These are phyloP conservation scores for Gymnocypris eckloni DNA, from an alignment of 2,797 vertebrate species.

Conservation along the genomic window DNA sequence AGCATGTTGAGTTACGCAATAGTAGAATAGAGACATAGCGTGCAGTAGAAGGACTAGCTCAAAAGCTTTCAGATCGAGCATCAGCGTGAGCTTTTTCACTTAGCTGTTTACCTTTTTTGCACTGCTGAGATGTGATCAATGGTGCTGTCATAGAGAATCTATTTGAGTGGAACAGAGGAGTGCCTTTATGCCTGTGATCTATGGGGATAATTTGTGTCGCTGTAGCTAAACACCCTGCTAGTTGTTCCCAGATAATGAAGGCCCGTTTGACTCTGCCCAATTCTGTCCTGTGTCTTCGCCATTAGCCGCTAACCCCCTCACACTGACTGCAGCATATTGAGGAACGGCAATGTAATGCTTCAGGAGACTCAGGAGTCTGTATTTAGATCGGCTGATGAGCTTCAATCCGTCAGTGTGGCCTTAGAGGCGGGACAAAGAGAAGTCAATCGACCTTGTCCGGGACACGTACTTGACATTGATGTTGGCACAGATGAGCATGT, in stretches of 20 bases:
- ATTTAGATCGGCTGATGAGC: slow-evolving; percentile 36
- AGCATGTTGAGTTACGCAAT: slow-evolving; percentile 72
- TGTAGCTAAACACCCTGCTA: slow-evolving; percentile 71
- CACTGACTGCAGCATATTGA: not conserved
- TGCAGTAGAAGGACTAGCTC: slow-evolving; percentile 71
- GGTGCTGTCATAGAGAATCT: slow-evolving; percentile 72
- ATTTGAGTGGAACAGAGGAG: slow-evolving; percentile 68
- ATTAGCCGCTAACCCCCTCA: slow-evolving; percentile 53
- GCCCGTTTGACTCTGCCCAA: slow-evolving; percentile 70
- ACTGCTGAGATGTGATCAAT: slow-evolving; percentile 71
- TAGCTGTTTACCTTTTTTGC: slow-evolving; percentile 68
- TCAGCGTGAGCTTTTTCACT: slow-evolving; percentile 63
- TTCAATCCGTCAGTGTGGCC: slow-evolving; percentile 38
- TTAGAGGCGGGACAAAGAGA: not conserved
- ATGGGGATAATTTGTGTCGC: slow-evolving; percentile 64
- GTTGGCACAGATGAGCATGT: slow-evolving; percentile 92
- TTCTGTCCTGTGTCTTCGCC: slow-evolving; percentile 63
- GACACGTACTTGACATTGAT: slow-evolving; percentile 93
- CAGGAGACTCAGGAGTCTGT: slow-evolving; percentile 5
- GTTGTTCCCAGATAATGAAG: slow-evolving; percentile 78
- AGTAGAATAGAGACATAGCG: slow-evolving; percentile 66
- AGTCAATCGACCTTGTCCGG: slow-evolving; percentile 43
- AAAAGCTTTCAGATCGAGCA: slow-evolving; percentile 68
- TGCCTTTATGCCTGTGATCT: slow-evolving; percentile 73
- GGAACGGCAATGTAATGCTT: slow-evolving; percentile 22